phyloP scores from a whole-genome alignment of 2,888 invertebrate genomes.

The Formica aserva region DNA sequence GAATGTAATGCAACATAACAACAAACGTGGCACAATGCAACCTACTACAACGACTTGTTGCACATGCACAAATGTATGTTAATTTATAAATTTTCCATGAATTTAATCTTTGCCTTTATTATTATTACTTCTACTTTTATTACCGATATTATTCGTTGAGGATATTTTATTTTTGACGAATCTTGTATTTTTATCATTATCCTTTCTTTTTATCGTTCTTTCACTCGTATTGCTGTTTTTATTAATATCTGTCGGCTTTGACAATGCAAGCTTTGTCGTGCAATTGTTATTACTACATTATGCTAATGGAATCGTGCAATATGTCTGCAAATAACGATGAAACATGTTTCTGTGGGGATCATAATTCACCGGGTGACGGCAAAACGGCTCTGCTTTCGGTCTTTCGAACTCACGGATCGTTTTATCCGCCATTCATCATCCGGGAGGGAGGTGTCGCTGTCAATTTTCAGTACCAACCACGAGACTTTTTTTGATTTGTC shows the following conservation, averaged over 20 bases:
- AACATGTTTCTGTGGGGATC: constrained; percentile 35
- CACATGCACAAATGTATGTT: constrained; percentile 23
- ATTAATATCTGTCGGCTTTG: neutral
- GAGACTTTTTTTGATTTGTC: constrained; percentile 44
- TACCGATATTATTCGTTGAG: neutral
- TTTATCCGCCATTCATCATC: constrained; percentile 50
- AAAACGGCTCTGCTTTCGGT: constrained; percentile 36
- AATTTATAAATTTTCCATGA: constrained; percentile 47
- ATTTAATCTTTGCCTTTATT: neutral
- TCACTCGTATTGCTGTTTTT: neutral
- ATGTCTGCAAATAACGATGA: constrained; percentile 44
- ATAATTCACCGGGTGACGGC: constrained; percentile 49
- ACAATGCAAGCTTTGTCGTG: neutral
- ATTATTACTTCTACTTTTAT: neutral
- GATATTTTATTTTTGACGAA: neutral
- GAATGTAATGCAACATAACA: neutral
- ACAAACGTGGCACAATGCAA: constrained; percentile 28
- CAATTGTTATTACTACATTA: constrained; percentile 22
- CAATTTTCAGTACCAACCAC: constrained; percentile 44
- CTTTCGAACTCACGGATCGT: constrained; percentile 47
- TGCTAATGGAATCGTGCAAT: constrained; percentile 35
- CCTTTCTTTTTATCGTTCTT: neutral
- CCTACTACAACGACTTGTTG: constrained; percentile 37
- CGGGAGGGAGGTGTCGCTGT: constrained; percentile 47
- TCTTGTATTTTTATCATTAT: neutral